Base-by-base conservation (phyloP, 1,140 invertebrate species). In the Berghia stephanieae region DNA sequence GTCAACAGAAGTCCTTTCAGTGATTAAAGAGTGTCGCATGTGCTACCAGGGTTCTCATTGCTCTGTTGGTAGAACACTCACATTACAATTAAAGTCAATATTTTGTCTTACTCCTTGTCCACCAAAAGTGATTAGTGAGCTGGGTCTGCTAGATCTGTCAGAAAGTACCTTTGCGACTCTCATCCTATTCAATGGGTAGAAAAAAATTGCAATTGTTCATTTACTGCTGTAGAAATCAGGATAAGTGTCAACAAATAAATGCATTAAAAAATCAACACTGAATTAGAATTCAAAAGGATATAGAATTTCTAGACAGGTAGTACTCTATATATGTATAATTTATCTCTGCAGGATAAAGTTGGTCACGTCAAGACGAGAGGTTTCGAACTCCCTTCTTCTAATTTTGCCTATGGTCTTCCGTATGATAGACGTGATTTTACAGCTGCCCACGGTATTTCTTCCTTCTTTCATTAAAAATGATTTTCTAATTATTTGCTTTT, bases 331-430 rank as follows among this genome's bases (percentile, higher is more conserved):
- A n/a, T 69, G 16, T 57, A 36, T 74, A n/a, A 57, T 68, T 66
- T 36, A 8, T 31, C 40, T 31, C 46, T 66, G 24, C 57, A 80
- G 72, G 46, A 75, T 67, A 77, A 73, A 74, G 38, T 46, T 52
- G 73, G 68, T 21, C 44, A 43, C 70, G 63, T 55, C n/a, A 77
- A 73, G 49, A 68, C 69, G 18, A n/a, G 74, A 77, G 80, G 72
- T 21, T 74, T 75, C 34, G 60, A 49, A 16, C 60, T 77, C 4
- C 77, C 77, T 13, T 49, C 43, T 0, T 36, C 68, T 63, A 43
- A 40, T 16, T 74, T 69, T 49, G 57, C 52, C 8, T 76, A 79
- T 68, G 74, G 80, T 1, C 43, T 18, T 18, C 77, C 77, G 31
- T 63, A 73, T 40, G 70, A 77, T 8, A 79, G 49, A 75, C 36